These are phyloP conservation scores for Amphilophus citrinellus DNA, from an alignment of 2,113 vertebrate genomes.

Conservation along the genomic window DNA sequence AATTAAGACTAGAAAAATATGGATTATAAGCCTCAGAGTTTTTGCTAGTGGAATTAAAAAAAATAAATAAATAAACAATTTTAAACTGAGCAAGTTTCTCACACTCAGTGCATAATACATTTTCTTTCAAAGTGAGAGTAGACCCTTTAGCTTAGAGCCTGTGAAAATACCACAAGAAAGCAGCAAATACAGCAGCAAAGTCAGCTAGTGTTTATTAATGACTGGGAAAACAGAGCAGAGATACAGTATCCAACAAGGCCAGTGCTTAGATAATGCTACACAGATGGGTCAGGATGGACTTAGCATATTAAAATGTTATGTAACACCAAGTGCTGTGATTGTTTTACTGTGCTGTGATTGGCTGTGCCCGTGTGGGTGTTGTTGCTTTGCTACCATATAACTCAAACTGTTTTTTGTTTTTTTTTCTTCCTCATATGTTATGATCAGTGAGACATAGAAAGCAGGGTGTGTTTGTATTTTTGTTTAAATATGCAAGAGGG, in stretches of 20 bases:
- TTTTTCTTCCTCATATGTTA: not conserved
- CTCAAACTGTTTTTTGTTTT: not conserved
- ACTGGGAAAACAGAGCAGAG: conserved; percentile 38
- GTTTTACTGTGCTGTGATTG: conserved; percentile 20
- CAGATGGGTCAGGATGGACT: conserved; percentile 69
- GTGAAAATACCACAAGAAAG: conserved; percentile 42
- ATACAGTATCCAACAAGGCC: conserved; percentile 45
- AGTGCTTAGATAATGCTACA: conserved; percentile 61
- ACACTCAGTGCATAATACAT: conserved; percentile 22
- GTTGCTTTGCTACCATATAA: conserved; percentile 18
- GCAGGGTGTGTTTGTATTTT: conserved; percentile 8
- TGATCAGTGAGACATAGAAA: not conserved
- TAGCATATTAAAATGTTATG: conserved; percentile 67
- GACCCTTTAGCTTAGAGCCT: conserved; percentile 5
- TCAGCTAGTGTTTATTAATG: conserved; percentile 48
- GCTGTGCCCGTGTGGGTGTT: conserved; percentile 16
- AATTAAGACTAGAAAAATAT: not conserved
- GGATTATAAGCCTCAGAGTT: not conserved
- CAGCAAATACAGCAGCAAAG: conserved; percentile 32
- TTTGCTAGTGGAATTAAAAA: conserved; percentile 2
- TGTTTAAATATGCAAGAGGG: conserved; percentile 5
- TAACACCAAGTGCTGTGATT: conserved; percentile 57
- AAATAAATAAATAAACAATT: not conserved
- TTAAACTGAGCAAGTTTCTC: not conserved
- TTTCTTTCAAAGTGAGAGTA: conserved; percentile 13